A percentile compares a stretch with the other conserved stretches of the same genome.
phyloP scores from a whole-genome alignment of 2,888 invertebrate species.

The Galerucella calmariensis region DNA sequence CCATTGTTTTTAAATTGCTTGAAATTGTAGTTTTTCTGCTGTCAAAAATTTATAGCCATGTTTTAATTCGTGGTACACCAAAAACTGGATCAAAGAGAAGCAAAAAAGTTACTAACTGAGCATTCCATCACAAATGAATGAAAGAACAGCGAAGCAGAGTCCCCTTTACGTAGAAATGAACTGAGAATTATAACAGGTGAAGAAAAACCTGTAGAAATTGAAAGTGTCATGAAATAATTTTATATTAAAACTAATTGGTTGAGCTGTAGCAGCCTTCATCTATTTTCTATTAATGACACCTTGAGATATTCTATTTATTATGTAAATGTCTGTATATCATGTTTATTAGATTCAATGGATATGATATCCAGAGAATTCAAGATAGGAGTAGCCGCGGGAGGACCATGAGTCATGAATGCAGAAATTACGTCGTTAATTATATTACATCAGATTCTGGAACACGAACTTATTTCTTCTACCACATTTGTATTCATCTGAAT shows the following conservation, averaged over 20 bases:
- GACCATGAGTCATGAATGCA: constrained; percentile 23
- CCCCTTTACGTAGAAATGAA: too few relatives aligned
- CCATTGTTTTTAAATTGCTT: too few relatives aligned
- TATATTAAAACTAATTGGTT: neutral
- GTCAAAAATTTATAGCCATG: too few relatives aligned
- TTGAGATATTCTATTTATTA: neutral
- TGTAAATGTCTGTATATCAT: neutral
- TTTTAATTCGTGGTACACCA: too few relatives aligned
- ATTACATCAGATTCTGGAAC: constrained; percentile 17
- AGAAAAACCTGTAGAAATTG: too few relatives aligned
- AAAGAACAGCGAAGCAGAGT: too few relatives aligned
- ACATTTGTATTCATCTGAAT: constrained; percentile 1
- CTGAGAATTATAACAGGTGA: too few relatives aligned
- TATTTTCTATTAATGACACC: neutral
- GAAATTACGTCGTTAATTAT: constrained; percentile 22
- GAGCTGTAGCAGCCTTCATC: neutral
- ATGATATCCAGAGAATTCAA: constrained; percentile 1
- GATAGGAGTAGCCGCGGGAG: constrained; percentile 1
- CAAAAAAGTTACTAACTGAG: too few relatives aligned
- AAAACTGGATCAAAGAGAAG: too few relatives aligned
- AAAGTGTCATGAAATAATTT: too few relatives aligned
- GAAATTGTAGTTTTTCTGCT: too few relatives aligned
- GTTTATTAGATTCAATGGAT: constrained; percentile 11
- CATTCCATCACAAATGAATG: too few relatives aligned
- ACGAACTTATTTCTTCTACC: constrained; percentile 27